Evolutionary conservation across 2,888 invertebrate species (phyloP).

Genomic region (Acanthosepion pharaonis): DNA sequence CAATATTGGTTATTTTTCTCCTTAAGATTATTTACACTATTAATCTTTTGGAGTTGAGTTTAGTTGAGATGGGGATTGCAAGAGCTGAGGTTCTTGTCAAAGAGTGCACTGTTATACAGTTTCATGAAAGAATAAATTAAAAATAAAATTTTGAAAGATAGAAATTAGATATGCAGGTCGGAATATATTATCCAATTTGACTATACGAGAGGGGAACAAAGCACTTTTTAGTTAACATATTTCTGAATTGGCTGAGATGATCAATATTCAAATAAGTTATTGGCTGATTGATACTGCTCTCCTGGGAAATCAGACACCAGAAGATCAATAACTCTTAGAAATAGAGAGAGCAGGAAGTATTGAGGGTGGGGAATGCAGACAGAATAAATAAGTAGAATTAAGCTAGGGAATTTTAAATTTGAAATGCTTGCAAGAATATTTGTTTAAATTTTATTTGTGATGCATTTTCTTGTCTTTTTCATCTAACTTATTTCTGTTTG

Average conservation of each 20-base stretch:
- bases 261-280: constrained; percentile 33
- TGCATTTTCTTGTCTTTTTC: background rate
- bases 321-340: background rate
- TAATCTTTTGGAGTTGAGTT: background rate
- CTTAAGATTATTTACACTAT: constrained; percentile 20
- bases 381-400: background rate
- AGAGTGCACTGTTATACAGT: constrained; percentile 2
- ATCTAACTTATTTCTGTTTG: background rate
- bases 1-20: background rate
- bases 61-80: background rate
- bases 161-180: constrained; percentile 21
- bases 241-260: constrained; percentile 33
- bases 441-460: background rate
- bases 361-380: background rate
- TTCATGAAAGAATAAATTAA: constrained; percentile 25
- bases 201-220: background rate
- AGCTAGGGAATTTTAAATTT: constrained; percentile 6
- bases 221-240: constrained; percentile 13
- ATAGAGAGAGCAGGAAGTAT: background rate
- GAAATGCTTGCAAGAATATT: background rate
- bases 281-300: background rate
- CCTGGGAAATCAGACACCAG: constrained; percentile 9
- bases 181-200: constrained; percentile 23
- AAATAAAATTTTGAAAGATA: constrained; percentile 17
- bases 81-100: background rate